Conservation (phyloP, 2,888 invertebrate genomes). For the Baccha elongata region DNA sequence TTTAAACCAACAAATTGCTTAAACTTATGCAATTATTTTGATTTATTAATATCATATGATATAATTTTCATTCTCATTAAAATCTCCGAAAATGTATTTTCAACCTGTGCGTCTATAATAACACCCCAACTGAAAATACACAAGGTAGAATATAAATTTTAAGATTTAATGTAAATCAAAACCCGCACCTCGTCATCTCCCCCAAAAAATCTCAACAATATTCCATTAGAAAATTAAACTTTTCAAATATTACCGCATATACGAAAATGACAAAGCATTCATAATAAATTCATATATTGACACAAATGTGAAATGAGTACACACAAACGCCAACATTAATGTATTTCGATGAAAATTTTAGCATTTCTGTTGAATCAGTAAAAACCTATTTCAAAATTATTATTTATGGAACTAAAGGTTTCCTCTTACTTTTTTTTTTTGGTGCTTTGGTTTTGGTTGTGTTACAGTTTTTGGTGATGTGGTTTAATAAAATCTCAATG, state of each 20-base stretch:
- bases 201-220: slow-evolving; percentile 34
- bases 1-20: neutral
- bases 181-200: slow-evolving; percentile 9
- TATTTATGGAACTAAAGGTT: slow-evolving; percentile 62
- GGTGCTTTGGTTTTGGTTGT: slow-evolving; percentile 6
- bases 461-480: slow-evolving; percentile 45
- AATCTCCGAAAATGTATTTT: neutral
- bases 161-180: slow-evolving; percentile 7
- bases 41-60: slow-evolving; percentile 17
- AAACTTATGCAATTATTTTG: neutral
- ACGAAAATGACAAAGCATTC: slow-evolving; percentile 41
- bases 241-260: slow-evolving; percentile 23
- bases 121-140: neutral
- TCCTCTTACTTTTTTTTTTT: neutral
- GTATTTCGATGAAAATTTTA: slow-evolving; percentile 64
- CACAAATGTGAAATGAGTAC: slow-evolving; percentile 29
- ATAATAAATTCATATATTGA: slow-evolving; percentile 59
- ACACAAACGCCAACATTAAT: slow-evolving; percentile 35
- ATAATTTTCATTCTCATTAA: neutral
- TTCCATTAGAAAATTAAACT: slow-evolving; percentile 72
- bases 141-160: slow-evolving; percentile 23
- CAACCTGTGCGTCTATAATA: neutral
- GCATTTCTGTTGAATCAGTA: slow-evolving; percentile 72
- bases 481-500: slow-evolving; percentile 45
- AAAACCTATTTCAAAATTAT: slow-evolving; percentile 73